These are phyloP conservation scores for Ophion costatus DNA, from an alignment of 2,888 invertebrate genomes.

Conservation along the genomic window DNA sequence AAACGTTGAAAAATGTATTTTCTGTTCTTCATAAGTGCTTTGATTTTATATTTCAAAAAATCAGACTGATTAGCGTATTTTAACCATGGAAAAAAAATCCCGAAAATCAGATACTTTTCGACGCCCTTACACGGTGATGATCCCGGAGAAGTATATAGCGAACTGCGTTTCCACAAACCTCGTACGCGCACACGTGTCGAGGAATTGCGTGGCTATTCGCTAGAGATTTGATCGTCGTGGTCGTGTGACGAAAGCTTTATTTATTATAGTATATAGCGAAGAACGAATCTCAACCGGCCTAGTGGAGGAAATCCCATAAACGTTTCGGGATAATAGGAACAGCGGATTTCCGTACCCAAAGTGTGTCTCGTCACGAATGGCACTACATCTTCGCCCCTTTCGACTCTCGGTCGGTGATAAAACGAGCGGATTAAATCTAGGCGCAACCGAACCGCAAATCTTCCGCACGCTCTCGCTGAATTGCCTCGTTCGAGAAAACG, in stretches of 20 bases:
- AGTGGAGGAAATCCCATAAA: conserved; percentile 18
- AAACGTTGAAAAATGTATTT: no score
- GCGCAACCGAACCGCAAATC: conserved; percentile 21
- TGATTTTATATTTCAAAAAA: no score
- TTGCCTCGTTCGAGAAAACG: conserved; percentile 1
- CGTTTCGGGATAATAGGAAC: conserved; percentile 34
- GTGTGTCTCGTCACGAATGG: conserved; percentile 28
- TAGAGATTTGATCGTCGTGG: conserved; percentile 52
- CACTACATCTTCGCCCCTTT: conserved; percentile 19
- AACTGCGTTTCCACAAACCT: conserved; percentile 45
- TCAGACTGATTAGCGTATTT: no score
- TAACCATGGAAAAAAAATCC: no score
- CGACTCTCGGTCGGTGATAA: conserved; percentile 34
- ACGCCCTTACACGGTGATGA: no score
- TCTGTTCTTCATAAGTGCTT: no score
- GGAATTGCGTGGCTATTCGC: conserved; percentile 22
- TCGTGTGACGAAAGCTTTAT: not conserved
- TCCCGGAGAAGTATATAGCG: no score
- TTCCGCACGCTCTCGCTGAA: conserved; percentile 20
- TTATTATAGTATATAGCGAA: not conserved
- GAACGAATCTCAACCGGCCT: not conserved
- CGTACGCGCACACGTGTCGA: conserved; percentile 39
- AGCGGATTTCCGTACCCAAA: conserved; percentile 30
- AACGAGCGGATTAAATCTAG: conserved; percentile 39
- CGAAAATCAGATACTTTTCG: no score